phyloP scores from a whole-genome alignment of 2,113 vertebrate genomes.

The Uria aalge region DNA sequence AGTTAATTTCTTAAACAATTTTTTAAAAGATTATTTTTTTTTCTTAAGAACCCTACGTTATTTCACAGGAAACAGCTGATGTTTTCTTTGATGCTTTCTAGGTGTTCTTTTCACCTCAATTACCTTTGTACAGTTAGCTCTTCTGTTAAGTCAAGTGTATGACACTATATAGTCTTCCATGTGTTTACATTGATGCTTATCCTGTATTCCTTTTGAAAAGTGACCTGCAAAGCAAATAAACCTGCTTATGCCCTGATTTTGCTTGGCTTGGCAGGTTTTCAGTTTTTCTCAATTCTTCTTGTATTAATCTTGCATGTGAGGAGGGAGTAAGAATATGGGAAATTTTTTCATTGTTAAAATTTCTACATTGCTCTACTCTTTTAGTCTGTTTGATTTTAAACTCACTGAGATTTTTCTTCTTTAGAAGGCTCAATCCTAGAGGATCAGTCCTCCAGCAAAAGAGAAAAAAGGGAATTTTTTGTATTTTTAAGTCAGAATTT shows the following conservation, averaged over 20 bases:
- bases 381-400: slow-evolving; percentile 10
- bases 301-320: slow-evolving; percentile 11
- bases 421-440: background rate
- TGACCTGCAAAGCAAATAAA: slow-evolving; percentile 41
- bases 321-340: background rate
- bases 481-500: background rate
- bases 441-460: background rate
- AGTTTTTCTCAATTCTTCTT: background rate
- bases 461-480: background rate
- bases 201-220: slow-evolving; percentile 23
- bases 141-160: background rate
- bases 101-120: background rate
- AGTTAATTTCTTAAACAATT: background rate
- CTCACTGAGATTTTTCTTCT: background rate
- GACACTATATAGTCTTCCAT: background rate
- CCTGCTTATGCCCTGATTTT: slow-evolving; percentile 12
- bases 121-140: background rate
- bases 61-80: background rate
- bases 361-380: background rate
- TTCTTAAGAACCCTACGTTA: background rate
- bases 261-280: background rate
- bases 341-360: slow-evolving; percentile 3
- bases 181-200: slow-evolving; percentile 25
- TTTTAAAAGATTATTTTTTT: background rate
- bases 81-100: background rate